Conservation (phyloP, 2,888 invertebrate species). For the Barypeithes pellucidus region DNA sequence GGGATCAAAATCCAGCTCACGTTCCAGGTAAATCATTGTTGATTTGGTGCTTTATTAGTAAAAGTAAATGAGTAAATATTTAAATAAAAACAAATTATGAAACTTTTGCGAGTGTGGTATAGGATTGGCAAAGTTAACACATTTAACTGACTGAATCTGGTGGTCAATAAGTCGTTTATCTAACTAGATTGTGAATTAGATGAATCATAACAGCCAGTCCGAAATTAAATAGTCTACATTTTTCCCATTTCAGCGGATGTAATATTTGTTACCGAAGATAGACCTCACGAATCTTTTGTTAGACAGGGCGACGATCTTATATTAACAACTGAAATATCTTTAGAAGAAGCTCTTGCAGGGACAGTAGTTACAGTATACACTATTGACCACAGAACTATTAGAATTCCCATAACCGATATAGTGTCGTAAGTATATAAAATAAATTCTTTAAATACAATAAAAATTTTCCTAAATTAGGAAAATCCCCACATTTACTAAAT, state of each 20-base stretch:
- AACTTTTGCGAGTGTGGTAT: no score
- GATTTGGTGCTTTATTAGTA: no score
- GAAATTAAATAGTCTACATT: no score
- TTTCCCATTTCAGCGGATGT: conserved; percentile 76
- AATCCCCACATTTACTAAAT: no score
- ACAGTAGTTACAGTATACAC: conserved; percentile 78
- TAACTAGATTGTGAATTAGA: background rate
- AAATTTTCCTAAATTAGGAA: no score
- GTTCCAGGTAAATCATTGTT: conserved; percentile 73
- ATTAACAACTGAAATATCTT: conserved; percentile 75
- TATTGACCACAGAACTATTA: conserved; percentile 80
- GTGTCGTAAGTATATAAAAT: conserved; percentile 74
- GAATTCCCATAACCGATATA: conserved; percentile 82
- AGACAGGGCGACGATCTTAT: conserved; percentile 81
- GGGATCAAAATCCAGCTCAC: conserved; percentile 84
- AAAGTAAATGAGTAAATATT: no score
- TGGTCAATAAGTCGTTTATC: no score
- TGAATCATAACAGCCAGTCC: no score
- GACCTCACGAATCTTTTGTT: conserved; percentile 78
- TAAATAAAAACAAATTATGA: no score
- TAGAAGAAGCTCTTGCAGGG: conserved; percentile 83
- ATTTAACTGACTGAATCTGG: no score
- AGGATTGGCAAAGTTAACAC: no score
- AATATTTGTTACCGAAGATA: conserved; percentile 82
- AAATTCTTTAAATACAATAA: no score